Conservation (phyloP, 1,140 invertebrate species). For the Lasioglossum baleicum region DNA sequence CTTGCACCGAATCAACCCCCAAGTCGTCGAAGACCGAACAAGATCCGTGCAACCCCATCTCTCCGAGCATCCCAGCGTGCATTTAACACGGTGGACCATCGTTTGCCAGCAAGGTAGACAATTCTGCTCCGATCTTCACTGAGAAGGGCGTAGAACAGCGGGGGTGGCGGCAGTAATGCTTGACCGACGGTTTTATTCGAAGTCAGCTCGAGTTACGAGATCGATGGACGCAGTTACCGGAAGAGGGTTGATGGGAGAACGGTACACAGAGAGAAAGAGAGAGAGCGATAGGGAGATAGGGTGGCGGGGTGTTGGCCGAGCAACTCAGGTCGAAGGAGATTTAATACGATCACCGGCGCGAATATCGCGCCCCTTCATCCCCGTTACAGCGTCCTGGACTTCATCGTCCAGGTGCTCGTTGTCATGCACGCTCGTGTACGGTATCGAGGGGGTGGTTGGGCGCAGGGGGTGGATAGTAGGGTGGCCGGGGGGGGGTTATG, state of each 20-base stretch:
- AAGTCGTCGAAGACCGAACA: too few relatives aligned
- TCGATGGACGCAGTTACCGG: constrained; percentile 56
- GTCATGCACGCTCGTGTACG: constrained; percentile 68
- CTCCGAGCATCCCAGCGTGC: too few relatives aligned
- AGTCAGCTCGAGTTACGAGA: constrained; percentile 67
- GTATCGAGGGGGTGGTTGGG: constrained; percentile 53
- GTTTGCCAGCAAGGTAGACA: background rate
- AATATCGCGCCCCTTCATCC: constrained; percentile 65
- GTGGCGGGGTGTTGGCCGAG: constrained; percentile 50
- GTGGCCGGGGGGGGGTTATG: constrained; percentile 5
- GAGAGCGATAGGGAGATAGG: background rate
- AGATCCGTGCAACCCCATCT: too few relatives aligned
- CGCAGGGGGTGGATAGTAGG: background rate
- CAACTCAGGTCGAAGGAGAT: constrained; percentile 73
- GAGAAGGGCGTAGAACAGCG: too few relatives aligned
- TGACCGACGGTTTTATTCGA: constrained; percentile 65
- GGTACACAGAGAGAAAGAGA: too few relatives aligned
- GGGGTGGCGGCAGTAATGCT: constrained; percentile 29
- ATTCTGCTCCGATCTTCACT: constrained; percentile 1
- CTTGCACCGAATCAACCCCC: too few relatives aligned
- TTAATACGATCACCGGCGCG: constrained; percentile 74
- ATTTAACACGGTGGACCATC: background rate
- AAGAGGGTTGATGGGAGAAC: constrained; percentile 15
- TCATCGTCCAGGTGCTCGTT: constrained; percentile 70
- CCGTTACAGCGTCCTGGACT: constrained; percentile 39